Conservation (phyloP, 1,140 invertebrate genomes). For the Neotoxoptera formosana region DNA sequence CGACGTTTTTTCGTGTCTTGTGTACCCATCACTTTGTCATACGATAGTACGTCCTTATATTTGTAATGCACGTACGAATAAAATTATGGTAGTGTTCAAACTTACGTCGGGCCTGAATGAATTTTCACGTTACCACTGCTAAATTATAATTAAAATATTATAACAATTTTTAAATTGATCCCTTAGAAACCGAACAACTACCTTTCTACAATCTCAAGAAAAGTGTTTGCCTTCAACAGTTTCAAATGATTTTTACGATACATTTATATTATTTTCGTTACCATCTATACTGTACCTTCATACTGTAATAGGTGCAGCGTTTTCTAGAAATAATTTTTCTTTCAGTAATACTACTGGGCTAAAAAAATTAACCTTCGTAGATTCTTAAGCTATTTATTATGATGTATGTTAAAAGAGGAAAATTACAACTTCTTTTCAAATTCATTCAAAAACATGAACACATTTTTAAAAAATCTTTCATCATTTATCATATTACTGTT, state of each 20-base stretch:
- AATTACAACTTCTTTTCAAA: neutral
- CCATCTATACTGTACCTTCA: neutral
- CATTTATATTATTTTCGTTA: neutral
- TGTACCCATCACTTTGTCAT: neutral
- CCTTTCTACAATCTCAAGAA: neutral
- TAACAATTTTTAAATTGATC: no score
- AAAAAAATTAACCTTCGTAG: neutral
- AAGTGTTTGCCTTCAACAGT: neutral
- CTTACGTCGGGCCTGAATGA: no score
- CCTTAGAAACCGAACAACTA: neutral
- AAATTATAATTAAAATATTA: no score
- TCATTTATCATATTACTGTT: no score
- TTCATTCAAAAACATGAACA: neutral
- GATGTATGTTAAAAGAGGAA: neutral
- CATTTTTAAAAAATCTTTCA: neutral
- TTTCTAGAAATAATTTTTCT: neutral
- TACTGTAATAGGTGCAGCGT: neutral
- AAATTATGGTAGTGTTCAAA: no score
- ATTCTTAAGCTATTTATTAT: neutral
- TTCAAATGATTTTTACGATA: neutral
- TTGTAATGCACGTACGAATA: neutral
- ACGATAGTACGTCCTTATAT: neutral
- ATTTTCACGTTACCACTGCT: no score
- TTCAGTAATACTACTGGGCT: neutral
- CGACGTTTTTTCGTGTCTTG: neutral